Percentiles rank a stretch among this genome's conserved stretches.
phyloP scores from a whole-genome alignment of 2,888 invertebrate species.

The Yponomeuta malinellus region DNA sequence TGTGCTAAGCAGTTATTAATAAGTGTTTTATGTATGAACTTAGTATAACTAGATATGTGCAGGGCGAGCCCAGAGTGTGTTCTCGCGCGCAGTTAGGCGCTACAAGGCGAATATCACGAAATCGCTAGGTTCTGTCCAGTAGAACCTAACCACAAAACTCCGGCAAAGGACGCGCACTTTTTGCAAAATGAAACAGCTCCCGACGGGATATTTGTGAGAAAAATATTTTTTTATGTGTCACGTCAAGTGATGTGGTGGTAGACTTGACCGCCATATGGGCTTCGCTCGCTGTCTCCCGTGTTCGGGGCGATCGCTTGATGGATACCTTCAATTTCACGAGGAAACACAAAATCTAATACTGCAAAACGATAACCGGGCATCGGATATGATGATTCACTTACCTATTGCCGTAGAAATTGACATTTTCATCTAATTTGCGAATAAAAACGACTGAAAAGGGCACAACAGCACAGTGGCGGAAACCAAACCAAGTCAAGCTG shows the following conservation, averaged over 20 bases:
- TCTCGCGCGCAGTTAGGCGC: slow-evolving; percentile 6
- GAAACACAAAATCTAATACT: slow-evolving; percentile 17
- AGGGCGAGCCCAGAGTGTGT: neutral
- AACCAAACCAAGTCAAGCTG: slow-evolving; percentile 76
- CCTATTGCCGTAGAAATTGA: slow-evolving; percentile 72
- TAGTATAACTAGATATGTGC: neutral
- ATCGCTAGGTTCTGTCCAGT: slow-evolving; percentile 1
- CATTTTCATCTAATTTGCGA: slow-evolving; percentile 60
- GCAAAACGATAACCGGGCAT: neutral
- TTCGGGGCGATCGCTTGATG: slow-evolving; percentile 41
- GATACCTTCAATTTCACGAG: slow-evolving; percentile 11
- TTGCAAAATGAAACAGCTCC: neutral
- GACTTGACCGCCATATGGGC: slow-evolving; percentile 74
- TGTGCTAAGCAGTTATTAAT: neutral
- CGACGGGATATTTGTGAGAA: slow-evolving; percentile 6
- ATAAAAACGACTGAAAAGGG: slow-evolving; percentile 69
- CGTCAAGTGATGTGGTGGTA: slow-evolving; percentile 63
- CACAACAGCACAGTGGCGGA: slow-evolving; percentile 75
- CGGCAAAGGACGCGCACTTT: neutral
- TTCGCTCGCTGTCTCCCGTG: slow-evolving; percentile 31
- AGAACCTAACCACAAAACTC: slow-evolving; percentile 16
- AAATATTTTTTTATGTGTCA: slow-evolving; percentile 15
- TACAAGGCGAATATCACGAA: neutral
- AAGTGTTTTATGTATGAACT: neutral
- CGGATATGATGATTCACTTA: slow-evolving; percentile 35